Percentiles rank a stretch among this genome's conserved stretches.
Conservation (phyloP, 2,888 invertebrate species). For the Philonicus albiceps region DNA sequence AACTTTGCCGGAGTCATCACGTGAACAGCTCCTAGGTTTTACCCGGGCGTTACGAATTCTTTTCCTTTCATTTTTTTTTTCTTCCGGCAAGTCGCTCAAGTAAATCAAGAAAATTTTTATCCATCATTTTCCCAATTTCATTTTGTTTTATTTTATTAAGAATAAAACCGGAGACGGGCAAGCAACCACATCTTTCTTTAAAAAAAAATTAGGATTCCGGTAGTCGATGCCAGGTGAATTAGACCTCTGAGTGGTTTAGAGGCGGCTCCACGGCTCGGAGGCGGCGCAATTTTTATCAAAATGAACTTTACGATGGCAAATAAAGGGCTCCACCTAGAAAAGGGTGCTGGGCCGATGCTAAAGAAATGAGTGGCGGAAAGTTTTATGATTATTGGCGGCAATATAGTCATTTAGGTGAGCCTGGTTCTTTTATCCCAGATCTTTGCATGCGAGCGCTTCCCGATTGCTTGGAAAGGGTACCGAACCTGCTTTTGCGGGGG, state of each 20-base stretch:
- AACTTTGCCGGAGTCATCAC: constrained; percentile 15
- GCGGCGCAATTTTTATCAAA: constrained; percentile 34
- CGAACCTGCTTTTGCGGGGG: not conserved
- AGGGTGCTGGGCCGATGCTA: constrained; percentile 29
- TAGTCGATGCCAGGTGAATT: constrained; percentile 14
- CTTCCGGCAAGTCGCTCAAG: constrained; percentile 12
- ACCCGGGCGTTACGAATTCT: not conserved
- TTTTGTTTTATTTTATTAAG: constrained; percentile 42
- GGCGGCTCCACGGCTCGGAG: not conserved
- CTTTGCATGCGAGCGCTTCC: not conserved
- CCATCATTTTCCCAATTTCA: constrained; percentile 40
- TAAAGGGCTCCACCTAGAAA: constrained; percentile 32
- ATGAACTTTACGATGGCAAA: constrained; percentile 38
- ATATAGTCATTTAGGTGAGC: constrained; percentile 28
- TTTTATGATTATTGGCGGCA: constrained; percentile 41
- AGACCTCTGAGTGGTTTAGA: not conserved
- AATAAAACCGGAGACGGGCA: constrained; percentile 12
- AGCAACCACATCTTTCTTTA: not conserved
- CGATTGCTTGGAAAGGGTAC: not conserved
- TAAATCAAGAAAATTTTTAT: constrained; percentile 43
- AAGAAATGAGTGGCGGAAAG: constrained; percentile 33
- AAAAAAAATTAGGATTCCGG: constrained; percentile 18
- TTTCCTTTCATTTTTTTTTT: not conserved
- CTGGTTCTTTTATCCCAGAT: not conserved
- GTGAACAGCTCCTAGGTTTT: not conserved